Evolutionary conservation across 2,797 vertebrate species (phyloP), one percentile per base, ranked within the genome.

Genomic region (Ptychadena robeensis): DNA sequence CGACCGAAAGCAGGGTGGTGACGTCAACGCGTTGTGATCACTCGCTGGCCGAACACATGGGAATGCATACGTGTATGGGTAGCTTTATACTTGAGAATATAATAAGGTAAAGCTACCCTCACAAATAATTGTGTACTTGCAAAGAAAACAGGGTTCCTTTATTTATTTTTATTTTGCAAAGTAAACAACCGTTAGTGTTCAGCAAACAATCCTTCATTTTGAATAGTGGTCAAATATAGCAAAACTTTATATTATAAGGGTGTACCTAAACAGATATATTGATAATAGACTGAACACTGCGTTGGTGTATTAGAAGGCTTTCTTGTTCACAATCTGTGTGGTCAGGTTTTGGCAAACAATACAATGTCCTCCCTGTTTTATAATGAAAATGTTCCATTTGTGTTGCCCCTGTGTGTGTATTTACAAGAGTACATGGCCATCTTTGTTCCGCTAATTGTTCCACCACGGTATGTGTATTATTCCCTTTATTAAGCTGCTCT

Each of bases 361-460:
- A 44, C 6, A 4, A 53, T 22, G 44, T 53, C 18, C 22, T 53
- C 44, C 22, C 15, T 53, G 6, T 53, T 53, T 53, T 53, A 1
- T 7, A 53, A 53, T 53, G n/a, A 8, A 53, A 53, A 53, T 22
- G 44, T 53, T 53, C 44, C 44, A 53, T 53, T 18, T 53, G 44
- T 53, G 15, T 22, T 48, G 22, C 44, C 44, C 6, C 22, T 22
- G 18, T 22, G 18, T 22, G 44, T 53, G 44, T 53, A 53, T 53
- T 22, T 22, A 53, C 44, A 53, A 53, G 15, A 5, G 44, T 53
- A 22, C 44, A 53, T 1, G 6, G 6, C 44, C 18, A 53, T 22
- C 28, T 73, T 57, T 73, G 53, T 25, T 15, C 53, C 65, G 10
- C 35, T 31, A 86, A 48, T 72, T 9, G 27, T 38, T 28, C 27